These are phyloP conservation scores for Sebastolobus altivelis DNA, from an alignment of 2,797 vertebrate species.

Conservation along the genomic window DNA sequence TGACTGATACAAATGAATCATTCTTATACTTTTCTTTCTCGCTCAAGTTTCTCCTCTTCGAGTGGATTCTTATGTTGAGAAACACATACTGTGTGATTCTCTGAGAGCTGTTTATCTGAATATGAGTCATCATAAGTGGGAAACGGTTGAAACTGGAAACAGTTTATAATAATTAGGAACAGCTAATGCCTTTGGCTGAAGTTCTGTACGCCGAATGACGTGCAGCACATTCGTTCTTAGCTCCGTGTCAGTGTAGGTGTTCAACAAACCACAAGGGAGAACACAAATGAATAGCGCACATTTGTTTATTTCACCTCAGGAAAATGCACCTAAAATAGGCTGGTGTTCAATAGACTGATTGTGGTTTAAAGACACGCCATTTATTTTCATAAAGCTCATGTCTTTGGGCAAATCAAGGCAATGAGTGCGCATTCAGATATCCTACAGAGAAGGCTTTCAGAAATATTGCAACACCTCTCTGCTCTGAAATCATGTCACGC, in stretches of 20 bases:
- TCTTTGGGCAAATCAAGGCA: conserved; percentile 65
- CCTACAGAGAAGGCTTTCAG: conserved; percentile 38
- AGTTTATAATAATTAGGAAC: conserved; percentile 49
- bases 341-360: conserved; percentile 45
- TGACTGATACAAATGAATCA: background rate
- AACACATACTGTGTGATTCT: background rate
- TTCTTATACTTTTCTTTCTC: background rate
- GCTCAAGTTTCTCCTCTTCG: background rate
- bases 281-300: conserved; percentile 34
- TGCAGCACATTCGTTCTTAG: conserved; percentile 26
- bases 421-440: conserved; percentile 36
- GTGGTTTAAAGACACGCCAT: conserved; percentile 50
- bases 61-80: conserved; percentile 6
- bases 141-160: conserved; percentile 23
- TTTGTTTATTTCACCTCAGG: conserved; percentile 71
- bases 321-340: conserved; percentile 58
- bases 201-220: conserved; percentile 24
- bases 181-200: conserved; percentile 55
- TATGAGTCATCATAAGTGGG: conserved; percentile 24
- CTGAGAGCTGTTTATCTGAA: conserved; percentile 23
- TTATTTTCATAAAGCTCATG: conserved; percentile 61
- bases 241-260: conserved; percentile 51
- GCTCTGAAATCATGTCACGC: conserved; percentile 50
- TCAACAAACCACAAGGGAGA: conserved; percentile 46
- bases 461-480: conserved; percentile 47